phyloP scores from a whole-genome alignment of 2,888 invertebrate species.

The Stenolophus ochropezus region DNA sequence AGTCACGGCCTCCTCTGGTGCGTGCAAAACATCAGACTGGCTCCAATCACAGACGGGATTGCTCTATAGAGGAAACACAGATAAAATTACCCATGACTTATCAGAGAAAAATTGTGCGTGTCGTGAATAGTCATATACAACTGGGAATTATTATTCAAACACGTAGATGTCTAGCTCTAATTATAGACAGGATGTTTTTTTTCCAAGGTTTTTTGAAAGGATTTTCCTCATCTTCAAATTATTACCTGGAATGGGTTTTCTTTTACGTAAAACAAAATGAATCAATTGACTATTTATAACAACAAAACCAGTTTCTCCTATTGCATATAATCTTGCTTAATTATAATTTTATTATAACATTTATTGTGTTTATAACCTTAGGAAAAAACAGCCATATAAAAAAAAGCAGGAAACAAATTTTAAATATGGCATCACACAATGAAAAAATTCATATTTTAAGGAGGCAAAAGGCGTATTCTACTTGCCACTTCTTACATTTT shows the following conservation, averaged over 20 bases:
- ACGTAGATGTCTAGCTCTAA: background rate
- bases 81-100: conserved; percentile 40
- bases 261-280: background rate
- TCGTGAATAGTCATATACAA: background rate
- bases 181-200: background rate
- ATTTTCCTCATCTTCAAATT: background rate
- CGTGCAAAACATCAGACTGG: background rate
- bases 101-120: background rate
- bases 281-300: background rate
- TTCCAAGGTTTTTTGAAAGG: background rate
- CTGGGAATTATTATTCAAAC: background rate
- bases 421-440: too few relatives aligned
- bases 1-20: background rate
- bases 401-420: too few relatives aligned
- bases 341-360: too few relatives aligned
- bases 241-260: background rate
- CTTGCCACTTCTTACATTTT: too few relatives aligned
- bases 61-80: conserved; percentile 45
- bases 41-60: conserved; percentile 52
- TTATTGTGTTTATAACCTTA: too few relatives aligned
- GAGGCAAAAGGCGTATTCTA: too few relatives aligned
- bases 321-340: background rate
- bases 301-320: background rate
- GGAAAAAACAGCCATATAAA: too few relatives aligned
- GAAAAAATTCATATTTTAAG: too few relatives aligned